Percentiles rank a stretch among this genome's conserved stretches.
Conservation (phyloP, 2,888 invertebrate genomes). For the Asteroscopus sphinx region DNA sequence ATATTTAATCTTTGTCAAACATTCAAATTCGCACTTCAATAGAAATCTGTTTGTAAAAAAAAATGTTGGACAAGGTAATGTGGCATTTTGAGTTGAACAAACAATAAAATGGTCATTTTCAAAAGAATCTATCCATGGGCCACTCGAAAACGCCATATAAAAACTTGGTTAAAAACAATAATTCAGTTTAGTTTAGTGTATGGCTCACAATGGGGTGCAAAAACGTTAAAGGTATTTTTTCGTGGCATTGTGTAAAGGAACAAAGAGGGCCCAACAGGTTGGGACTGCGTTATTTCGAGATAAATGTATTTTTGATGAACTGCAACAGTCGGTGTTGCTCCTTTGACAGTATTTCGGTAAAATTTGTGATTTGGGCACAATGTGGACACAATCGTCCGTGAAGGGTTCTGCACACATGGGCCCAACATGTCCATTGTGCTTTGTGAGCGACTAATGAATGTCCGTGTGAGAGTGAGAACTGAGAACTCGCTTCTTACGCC, state of each 20-base stretch:
- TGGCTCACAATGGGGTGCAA: conserved; percentile 72
- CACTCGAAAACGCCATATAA: conserved; percentile 73
- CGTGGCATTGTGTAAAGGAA: conserved; percentile 64
- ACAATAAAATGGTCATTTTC: conserved; percentile 67
- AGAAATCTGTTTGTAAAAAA: conserved; percentile 36
- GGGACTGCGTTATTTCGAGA: conserved; percentile 77
- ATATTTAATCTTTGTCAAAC: conserved; percentile 38
- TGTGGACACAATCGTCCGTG: conserved; percentile 76
- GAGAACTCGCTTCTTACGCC: conserved; percentile 62
- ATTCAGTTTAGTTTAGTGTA: conserved; percentile 75
- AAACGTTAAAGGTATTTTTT: conserved; percentile 67
- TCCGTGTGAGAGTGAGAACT: no score
- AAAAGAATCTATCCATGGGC: conserved; percentile 71
- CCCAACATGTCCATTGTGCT: conserved; percentile 83
- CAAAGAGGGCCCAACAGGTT: conserved; percentile 79
- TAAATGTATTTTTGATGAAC: conserved; percentile 89
- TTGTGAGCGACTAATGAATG: conserved; percentile 77
- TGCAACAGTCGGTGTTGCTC: conserved; percentile 84
- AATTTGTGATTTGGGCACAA: conserved; percentile 78
- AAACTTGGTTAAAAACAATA: conserved; percentile 83
- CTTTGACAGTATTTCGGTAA: conserved; percentile 79
- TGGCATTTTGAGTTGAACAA: conserved; percentile 59
- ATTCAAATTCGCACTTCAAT: conserved; percentile 39
- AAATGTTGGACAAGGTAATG: conserved; percentile 57
- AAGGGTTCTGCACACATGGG: conserved; percentile 85